phyloP scores from a whole-genome alignment of 2,113 vertebrate genomes.

The Sturnus vulgaris region DNA sequence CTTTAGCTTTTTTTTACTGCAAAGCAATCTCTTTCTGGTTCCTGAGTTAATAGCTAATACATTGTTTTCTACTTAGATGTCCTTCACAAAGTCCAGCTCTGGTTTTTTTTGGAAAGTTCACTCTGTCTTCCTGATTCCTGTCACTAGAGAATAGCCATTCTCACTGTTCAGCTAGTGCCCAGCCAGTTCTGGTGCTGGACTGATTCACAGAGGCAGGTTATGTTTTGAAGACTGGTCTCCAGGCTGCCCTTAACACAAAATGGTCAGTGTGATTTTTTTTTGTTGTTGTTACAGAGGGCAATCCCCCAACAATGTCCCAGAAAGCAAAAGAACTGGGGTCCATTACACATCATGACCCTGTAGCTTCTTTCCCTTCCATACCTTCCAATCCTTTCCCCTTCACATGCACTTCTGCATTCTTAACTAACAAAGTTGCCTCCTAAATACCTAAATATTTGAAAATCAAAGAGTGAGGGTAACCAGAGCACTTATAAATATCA shows the following conservation, averaged over 20 bases:
- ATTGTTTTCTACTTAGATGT: not conserved
- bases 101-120: not conserved
- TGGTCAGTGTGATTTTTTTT: not conserved
- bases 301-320: not conserved
- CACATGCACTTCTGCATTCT: not conserved
- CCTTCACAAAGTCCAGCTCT: not conserved
- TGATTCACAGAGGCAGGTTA: not conserved
- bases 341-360: not conserved
- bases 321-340: not conserved
- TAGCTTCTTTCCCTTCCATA: not conserved
- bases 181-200: not conserved
- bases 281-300: not conserved
- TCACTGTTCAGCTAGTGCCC: not conserved
- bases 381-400: not conserved
- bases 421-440: not conserved
- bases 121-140: not conserved
- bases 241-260: not conserved
- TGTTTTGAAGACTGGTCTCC: not conserved
- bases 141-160: not conserved
- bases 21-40: not conserved
- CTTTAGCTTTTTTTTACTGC: not conserved
- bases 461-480: not conserved
- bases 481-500: constrained; percentile 29
- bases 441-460: not conserved
- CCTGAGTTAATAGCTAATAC: not conserved